Base-by-base conservation (phyloP, 2,113 vertebrate species). In the Hypocryptadius cinnamomeus region DNA sequence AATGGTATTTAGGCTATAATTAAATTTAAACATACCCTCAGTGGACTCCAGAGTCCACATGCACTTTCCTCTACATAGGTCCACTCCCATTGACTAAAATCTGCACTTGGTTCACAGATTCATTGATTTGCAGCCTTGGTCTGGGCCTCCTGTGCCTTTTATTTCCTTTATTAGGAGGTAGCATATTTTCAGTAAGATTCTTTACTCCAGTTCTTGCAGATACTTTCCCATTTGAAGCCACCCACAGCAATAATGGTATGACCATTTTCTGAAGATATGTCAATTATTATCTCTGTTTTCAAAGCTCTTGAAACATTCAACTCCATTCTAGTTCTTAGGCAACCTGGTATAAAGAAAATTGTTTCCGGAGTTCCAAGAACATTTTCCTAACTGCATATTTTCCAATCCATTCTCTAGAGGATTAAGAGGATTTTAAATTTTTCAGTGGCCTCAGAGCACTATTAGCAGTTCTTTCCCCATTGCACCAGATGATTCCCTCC, bases 1-100 rank as follows among this genome's bases (percentile, higher is more conserved):
- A 91, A 80, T 86, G 47, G n/a, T 80, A 86, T 92, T 94, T 86
- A 89, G 31, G 44, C 30, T 92, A 88, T 89, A 92, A 96, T 90
- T 88, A 93, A 90, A 82, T 89, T 83, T 91, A 48, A 60, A 90
- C 54, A 5, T 82, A 45, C 42, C 45, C 10, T 10, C 70, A 51
- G 44, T 42, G n/a, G 39, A 68, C 56, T 92, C 39, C 48, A 77
- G 76, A 74, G 71, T 56, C 56, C 71, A 78, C 33, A 40, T 73
- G 80, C 48, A 63, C 28, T 86, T 95, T 94, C 56, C 15, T 78
- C 31, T 78, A 33, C 14, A 8, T 18, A 40, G 47, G 50, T 51
- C 61, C 28, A 51, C 13, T 83, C 28, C 31, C 37, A 68, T 4
- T 92, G 76, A 85, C 56, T 92, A 24, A 94, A 91, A 85, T 51